Percentiles rank a stretch among this genome's conserved stretches.
These are phyloP conservation scores for Ichneumoninae sp. DNA, from an alignment of 2,888 invertebrate species.

Conservation along the genomic window DNA sequence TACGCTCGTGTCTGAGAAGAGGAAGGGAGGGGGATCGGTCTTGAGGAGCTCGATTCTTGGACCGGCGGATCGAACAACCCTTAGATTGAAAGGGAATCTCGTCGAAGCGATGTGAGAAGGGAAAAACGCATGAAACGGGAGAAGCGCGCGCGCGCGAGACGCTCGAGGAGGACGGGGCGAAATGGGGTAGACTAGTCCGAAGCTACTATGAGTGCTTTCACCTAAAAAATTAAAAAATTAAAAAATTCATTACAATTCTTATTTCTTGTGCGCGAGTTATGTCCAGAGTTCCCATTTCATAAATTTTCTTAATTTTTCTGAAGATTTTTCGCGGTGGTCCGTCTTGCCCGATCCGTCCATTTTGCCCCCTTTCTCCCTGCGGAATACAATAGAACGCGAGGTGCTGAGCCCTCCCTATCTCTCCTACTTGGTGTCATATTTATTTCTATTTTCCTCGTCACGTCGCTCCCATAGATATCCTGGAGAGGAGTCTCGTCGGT, in stretches of 20 bases:
- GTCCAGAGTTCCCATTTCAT: no score
- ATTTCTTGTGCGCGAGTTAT: no score
- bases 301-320: no score
- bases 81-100: conserved; percentile 21
- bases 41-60: conserved; percentile 41
- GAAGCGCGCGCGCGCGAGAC: conserved; percentile 25
- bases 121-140: conserved; percentile 36
- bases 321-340: no score
- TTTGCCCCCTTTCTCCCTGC: background rate
- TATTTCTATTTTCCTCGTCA: conserved; percentile 77
- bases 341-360: background rate
- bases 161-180: background rate
- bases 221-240: background rate
- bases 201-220: background rate
- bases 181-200: background rate
- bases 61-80: conserved; percentile 26
- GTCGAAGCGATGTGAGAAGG: conserved; percentile 35
- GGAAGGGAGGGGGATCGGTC: conserved; percentile 58
- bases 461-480: conserved; percentile 69
- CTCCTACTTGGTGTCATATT: conserved; percentile 69
- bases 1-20: conserved; percentile 42
- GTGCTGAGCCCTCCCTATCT: conserved; percentile 32
- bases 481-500: conserved; percentile 48
- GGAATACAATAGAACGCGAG: conserved; percentile 5
- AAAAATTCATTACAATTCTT: no score